Evolutionary conservation across 2,797 vertebrate genomes (phyloP).

Genomic region (Lithobates sylvaticus): DNA sequence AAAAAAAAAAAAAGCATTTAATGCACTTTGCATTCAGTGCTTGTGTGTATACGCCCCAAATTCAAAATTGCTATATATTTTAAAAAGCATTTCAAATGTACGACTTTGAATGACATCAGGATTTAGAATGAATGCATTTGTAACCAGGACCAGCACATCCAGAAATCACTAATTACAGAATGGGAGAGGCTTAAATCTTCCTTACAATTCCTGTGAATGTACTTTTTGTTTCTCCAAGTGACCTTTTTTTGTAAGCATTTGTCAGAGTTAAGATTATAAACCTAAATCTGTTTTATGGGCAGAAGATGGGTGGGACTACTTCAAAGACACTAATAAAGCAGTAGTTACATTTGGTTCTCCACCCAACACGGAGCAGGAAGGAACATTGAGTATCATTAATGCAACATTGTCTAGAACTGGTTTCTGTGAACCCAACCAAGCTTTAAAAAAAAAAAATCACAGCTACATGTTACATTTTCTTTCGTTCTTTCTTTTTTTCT

Average conservation of each 20-base stretch:
- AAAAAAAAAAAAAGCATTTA: too few species aligned
- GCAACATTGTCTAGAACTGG: neutral
- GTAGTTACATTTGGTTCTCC: conserved; percentile 17
- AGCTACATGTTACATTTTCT: neutral
- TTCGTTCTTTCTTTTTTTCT: neutral
- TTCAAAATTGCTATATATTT: neutral
- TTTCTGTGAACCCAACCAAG: neutral
- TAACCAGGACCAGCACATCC: neutral
- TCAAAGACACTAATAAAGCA: conserved; percentile 57
- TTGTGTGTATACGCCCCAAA: neutral
- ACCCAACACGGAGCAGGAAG: neutral
- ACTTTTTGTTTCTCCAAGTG: conserved; percentile 48
- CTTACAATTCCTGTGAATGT: conserved; percentile 25
- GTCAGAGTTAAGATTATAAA: conserved; percentile 51
- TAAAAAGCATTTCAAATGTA: neutral
- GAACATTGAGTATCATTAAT: neutral
- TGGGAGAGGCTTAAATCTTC: conserved; percentile 1
- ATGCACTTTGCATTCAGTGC: too few species aligned
- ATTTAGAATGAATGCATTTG: neutral
- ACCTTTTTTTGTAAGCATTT: conserved; percentile 35
- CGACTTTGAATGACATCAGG: neutral
- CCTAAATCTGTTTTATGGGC: conserved; percentile 57
- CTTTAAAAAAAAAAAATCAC: neutral
- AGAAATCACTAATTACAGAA: neutral
- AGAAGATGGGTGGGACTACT: conserved; percentile 51